Percentiles rank a stretch among this genome's conserved stretches.
phyloP scores from a whole-genome alignment of 53 echinoderm and acorn worm species.

The Hippasteria phrygiana region DNA sequence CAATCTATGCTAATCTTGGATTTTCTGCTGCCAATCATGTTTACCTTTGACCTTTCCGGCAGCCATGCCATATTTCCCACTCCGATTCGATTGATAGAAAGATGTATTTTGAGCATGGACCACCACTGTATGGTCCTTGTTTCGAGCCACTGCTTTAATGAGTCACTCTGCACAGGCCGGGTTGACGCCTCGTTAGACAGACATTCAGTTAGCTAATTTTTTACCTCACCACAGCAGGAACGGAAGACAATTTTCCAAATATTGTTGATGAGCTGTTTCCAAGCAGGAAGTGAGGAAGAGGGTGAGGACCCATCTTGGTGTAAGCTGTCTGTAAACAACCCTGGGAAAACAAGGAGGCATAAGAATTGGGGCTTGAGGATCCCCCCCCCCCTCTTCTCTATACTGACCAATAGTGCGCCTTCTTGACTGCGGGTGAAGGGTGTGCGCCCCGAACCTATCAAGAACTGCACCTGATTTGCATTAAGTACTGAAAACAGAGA shows the following conservation, averaged over 20 bases:
- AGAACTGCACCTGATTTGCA: too few relatives aligned
- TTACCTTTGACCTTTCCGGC: not conserved
- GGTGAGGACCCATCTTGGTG: conserved; percentile 8
- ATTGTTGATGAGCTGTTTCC: conserved; percentile 47
- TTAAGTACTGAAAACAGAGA: too few relatives aligned
- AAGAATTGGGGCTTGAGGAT: not conserved
- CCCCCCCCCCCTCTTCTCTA: not conserved
- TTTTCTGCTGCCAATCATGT: not conserved
- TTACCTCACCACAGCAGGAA: not conserved
- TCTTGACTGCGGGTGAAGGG: too few relatives aligned
- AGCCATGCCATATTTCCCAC: not conserved
- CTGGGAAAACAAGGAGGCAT: not conserved
- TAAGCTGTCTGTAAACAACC: conserved; percentile 33
- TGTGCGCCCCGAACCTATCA: too few relatives aligned
- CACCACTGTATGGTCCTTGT: too few relatives aligned
- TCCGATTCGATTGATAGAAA: not conserved
- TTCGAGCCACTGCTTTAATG: too few relatives aligned
- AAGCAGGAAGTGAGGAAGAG: conserved; percentile 27
- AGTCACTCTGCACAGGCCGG: not conserved
- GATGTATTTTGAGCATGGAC: not conserved
- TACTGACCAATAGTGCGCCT: not conserved
- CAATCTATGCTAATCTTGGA: not conserved
- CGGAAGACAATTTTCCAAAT: conserved; percentile 49
- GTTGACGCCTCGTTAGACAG: not conserved
- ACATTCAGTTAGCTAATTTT: conserved; percentile 37